These are phyloP conservation scores for Diploptera punctata DNA, from an alignment of 2,888 invertebrate genomes.

Conservation along the genomic window DNA sequence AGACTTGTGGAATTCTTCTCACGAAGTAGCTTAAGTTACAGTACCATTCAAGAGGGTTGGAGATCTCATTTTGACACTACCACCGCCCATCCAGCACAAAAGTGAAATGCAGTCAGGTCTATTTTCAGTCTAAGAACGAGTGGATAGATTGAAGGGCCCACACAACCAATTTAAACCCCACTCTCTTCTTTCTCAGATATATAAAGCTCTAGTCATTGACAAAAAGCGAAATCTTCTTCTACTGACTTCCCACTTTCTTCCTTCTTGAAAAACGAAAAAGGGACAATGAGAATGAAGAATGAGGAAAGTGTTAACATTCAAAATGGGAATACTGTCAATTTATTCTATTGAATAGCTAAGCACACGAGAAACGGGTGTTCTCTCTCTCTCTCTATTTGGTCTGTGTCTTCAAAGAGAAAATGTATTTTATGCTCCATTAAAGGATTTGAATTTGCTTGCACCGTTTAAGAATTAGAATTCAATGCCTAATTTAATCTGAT, in stretches of 20 bases:
- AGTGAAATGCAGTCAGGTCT: not conserved
- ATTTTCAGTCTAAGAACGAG: not conserved
- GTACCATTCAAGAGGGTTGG: no score
- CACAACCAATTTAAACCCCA: not conserved
- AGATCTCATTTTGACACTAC: not conserved
- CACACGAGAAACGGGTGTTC: not conserved
- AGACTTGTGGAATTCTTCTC: no score
- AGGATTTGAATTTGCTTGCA: not conserved
- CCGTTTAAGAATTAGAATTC: not conserved
- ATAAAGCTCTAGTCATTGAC: not conserved
- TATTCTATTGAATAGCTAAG: not conserved
- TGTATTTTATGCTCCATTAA: slow-evolving; percentile 4
- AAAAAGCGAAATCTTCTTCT: not conserved
- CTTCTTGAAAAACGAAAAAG: not conserved
- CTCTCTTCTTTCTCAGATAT: not conserved
- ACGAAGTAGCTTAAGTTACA: no score
- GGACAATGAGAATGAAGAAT: not conserved
- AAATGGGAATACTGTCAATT: not conserved
- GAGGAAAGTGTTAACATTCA: not conserved
- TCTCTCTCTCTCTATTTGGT: not conserved
- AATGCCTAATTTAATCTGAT: not conserved
- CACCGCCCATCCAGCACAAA: not conserved
- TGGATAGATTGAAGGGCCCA: not conserved
- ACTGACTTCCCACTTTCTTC: not conserved
- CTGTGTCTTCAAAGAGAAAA: not conserved